Conservation (phyloP, 2,797 vertebrate species). For the Rhincodon typus region DNA sequence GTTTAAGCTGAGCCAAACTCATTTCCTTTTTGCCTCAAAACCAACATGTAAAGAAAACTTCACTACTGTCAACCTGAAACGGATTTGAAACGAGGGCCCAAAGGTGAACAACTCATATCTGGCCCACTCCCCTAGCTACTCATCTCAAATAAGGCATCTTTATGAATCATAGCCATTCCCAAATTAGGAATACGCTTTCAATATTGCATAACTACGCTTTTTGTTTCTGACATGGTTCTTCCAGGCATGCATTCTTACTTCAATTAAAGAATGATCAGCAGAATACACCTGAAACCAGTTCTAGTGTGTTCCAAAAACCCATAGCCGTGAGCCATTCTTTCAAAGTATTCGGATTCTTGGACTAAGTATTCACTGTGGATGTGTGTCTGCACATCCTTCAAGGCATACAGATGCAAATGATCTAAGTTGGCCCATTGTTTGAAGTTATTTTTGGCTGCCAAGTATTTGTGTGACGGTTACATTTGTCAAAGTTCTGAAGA, state of each 20-base stretch:
- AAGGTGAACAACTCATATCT: not conserved
- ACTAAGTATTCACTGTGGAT: not conserved
- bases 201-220: not conserved
- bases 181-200: not conserved
- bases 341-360: not conserved
- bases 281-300: not conserved
- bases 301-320: not conserved
- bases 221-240: not conserved
- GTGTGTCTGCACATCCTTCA: not conserved
- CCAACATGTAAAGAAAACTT: not conserved
- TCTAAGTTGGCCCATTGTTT: not conserved
- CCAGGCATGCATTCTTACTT: not conserved
- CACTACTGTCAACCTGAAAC: not conserved
- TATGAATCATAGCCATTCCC: not conserved
- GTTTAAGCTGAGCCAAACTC: not conserved
- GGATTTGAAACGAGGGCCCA: not conserved
- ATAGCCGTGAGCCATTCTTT: constrained; percentile 15
- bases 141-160: not conserved
- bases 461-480: not conserved
- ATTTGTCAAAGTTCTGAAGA: not conserved
- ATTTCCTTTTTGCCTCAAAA: not conserved
- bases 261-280: not conserved
- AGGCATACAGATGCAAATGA: not conserved
- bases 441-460: not conserved
- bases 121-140: not conserved